Percentiles rank a stretch among this genome's conserved stretches.
Conservation (phyloP, 2,888 invertebrate species). For the Himalopsyche japonica region DNA sequence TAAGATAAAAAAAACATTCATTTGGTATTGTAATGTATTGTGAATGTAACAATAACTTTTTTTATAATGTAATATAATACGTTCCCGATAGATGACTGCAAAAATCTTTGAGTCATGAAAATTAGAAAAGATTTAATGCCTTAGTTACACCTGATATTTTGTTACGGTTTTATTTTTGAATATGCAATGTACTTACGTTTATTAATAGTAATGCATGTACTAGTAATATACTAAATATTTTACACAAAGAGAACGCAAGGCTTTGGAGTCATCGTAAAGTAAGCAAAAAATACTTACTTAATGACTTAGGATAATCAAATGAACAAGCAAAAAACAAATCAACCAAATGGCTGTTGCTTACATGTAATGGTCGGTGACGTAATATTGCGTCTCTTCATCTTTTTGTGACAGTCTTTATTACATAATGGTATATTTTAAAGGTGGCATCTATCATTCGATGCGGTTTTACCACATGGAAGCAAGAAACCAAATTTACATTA, state of each 20-base stretch:
- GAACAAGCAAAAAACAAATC: not conserved
- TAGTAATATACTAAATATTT: not conserved
- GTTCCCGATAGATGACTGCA: no score
- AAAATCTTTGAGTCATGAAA: no score
- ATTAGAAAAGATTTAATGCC: no score
- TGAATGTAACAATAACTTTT: no score
- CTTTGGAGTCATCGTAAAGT: not conserved
- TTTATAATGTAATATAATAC: no score
- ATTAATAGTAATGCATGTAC: not conserved
- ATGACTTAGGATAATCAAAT: not conserved
- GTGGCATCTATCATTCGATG: slow-evolving; percentile 18
- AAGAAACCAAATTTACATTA: no score
- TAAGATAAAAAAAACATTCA: no score
- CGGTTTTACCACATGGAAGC: no score
- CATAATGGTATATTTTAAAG: slow-evolving; percentile 22
- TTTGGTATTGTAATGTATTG: no score
- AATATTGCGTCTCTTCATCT: not conserved
- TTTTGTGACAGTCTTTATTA: slow-evolving; percentile 5
- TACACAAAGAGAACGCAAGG: not conserved
- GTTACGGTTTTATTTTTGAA: no score
- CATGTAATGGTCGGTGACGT: slow-evolving; percentile 7
- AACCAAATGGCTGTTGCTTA: not conserved
- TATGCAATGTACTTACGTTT: no score
- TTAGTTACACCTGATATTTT: no score
- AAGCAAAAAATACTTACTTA: not conserved